Evolutionary conservation across 2,888 invertebrate species (phyloP).

Genomic region (Neoitamus cyanurus): DNA sequence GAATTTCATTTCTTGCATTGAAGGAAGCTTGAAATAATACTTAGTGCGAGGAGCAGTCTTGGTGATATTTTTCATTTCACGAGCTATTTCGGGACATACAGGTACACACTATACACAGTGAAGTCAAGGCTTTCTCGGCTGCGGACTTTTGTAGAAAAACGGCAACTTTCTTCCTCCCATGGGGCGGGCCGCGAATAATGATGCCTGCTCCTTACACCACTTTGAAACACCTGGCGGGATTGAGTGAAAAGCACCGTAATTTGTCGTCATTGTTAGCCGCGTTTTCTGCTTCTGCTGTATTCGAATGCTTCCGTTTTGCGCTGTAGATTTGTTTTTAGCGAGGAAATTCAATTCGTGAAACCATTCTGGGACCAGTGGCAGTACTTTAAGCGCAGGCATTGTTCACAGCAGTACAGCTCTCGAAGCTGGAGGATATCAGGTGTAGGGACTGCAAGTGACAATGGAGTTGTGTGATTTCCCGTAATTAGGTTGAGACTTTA

Average conservation of each 20-base stretch:
- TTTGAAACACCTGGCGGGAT: background rate
- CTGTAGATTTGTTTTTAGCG: background rate
- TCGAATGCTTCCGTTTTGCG: background rate
- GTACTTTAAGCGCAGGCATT: background rate
- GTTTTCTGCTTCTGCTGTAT: background rate
- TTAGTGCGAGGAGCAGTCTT: background rate
- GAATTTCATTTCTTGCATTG: background rate
- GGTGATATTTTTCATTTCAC: background rate
- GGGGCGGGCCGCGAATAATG: background rate
- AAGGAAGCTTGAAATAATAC: background rate
- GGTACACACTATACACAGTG: background rate
- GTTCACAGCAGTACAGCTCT: background rate
- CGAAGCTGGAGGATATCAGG: background rate
- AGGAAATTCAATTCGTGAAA: background rate
- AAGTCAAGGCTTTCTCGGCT: background rate
- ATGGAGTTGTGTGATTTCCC: background rate
- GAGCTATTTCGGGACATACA: background rate
- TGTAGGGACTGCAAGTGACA: background rate
- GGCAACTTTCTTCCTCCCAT: background rate
- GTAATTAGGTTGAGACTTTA: background rate
- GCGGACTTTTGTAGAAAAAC: background rate
- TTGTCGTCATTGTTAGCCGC: background rate
- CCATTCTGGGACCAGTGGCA: background rate
- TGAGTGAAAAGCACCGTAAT: background rate
- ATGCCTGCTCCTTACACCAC: background rate